Percentiles rank a stretch among this genome's conserved stretches.
These are phyloP conservation scores for Geopemphigus sp. DNA, from an alignment of 1,140 invertebrate species.

Conservation along the genomic window DNA sequence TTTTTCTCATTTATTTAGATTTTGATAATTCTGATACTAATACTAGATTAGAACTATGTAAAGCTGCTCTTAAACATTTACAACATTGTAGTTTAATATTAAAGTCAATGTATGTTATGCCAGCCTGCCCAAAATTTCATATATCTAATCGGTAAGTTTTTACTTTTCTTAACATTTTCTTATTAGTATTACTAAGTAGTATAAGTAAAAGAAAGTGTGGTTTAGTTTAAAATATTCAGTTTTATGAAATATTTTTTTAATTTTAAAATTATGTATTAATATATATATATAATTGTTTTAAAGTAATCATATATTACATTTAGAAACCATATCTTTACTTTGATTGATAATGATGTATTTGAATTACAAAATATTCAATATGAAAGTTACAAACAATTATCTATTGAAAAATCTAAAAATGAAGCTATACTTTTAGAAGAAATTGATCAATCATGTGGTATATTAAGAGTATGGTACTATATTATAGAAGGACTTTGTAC, in stretches of 20 bases:
- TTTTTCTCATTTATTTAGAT: conserved; percentile 17
- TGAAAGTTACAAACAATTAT: conserved; percentile 62
- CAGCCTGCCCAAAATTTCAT: conserved; percentile 88
- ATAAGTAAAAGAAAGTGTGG: no score
- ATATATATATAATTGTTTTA: no score
- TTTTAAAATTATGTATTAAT: no score
- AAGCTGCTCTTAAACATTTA: conserved; percentile 81
- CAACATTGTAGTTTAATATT: conserved; percentile 82
- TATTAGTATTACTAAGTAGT: background rate
- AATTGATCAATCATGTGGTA: conserved; percentile 78
- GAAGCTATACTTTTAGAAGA: conserved; percentile 61
- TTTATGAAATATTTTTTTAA: background rate
- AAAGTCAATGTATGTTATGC: conserved; percentile 90
- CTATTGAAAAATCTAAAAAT: conserved; percentile 54
- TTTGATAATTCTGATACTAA: conserved; percentile 24
- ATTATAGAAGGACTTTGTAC: conserved; percentile 85
- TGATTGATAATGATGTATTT: conserved; percentile 41
- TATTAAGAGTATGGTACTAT: conserved; percentile 87
- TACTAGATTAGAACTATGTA: conserved; percentile 66
- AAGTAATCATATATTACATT: background rate
- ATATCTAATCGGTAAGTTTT: conserved; percentile 68
- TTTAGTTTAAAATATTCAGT: background rate
- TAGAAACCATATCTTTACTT: conserved; percentile 34
- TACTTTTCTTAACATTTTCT: background rate
- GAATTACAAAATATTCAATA: conserved; percentile 54